A percentile compares a stretch with the other conserved stretches of the same genome.
Conservation (phyloP, 2,888 invertebrate species). For the Cheilosia grossa region DNA sequence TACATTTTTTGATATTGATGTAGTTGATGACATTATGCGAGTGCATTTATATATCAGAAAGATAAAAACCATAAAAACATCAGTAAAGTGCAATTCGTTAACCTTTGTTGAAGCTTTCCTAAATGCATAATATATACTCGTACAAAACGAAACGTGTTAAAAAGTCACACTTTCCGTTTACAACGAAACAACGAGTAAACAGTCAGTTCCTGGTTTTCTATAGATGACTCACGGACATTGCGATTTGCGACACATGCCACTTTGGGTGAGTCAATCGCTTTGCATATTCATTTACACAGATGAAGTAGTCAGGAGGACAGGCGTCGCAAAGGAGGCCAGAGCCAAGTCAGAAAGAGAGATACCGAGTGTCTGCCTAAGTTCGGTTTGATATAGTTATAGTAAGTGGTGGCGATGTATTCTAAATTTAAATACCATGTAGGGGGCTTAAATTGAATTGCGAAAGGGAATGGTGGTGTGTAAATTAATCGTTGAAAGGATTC, state of each 20-base stretch:
- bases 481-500: not conserved
- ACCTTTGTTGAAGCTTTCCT: constrained; percentile 32
- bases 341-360: not conserved
- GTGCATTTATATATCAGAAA: not conserved
- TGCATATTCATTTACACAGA: constrained; percentile 58
- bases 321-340: not conserved
- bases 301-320: constrained; percentile 9
- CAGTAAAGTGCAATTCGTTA: constrained; percentile 21
- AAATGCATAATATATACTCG: not conserved
- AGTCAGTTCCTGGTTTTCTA: constrained; percentile 57
- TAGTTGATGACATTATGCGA: not conserved
- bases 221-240: constrained; percentile 52
- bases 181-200: constrained; percentile 27
- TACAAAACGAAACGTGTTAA: constrained; percentile 7
- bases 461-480: constrained; percentile 23
- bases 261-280: constrained; percentile 56
- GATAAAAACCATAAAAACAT: constrained; percentile 13
- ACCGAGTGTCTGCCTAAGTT: constrained; percentile 14
- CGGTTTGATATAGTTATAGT: not conserved
- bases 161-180: constrained; percentile 48
- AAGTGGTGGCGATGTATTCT: constrained; percentile 23
- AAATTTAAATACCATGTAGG: constrained; percentile 61
- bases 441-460: constrained; percentile 46
- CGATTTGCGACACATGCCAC: constrained; percentile 32
- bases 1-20: not conserved